Base-by-base conservation (phyloP, 2,888 invertebrate genomes). In the Salpingus planirostris region DNA sequence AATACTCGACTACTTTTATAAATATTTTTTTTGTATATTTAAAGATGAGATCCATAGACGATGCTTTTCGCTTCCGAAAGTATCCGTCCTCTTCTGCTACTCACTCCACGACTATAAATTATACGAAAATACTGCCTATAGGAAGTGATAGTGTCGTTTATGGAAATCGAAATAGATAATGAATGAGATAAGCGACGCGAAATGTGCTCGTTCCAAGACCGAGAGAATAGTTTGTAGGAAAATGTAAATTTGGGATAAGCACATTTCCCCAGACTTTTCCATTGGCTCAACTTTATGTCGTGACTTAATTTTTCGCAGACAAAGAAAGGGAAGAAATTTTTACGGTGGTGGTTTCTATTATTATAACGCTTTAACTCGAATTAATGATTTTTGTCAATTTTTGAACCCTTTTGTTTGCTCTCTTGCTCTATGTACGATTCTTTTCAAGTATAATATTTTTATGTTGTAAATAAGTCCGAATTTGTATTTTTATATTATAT, bases 181-280 rank as follows among this genome's bases (percentile, higher is more conserved):
- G n/a, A n/a, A n/a, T n/a, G n/a, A n/a, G n/a, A n/a, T n/a, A n/a
- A n/a, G n/a, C n/a, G n/a, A n/a, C n/a, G n/a, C n/a, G n/a, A n/a
- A n/a, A n/a, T n/a, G n/a, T n/a, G n/a, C n/a, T n/a, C n/a, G n/a
- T n/a, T n/a, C n/a, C n/a, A n/a, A n/a, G n/a, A n/a, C n/a, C n/a
- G n/a, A n/a, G n/a, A n/a, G n/a, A n/a, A n/a, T n/a, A n/a, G n/a
- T n/a, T n/a, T n/a, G n/a, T n/a, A n/a, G n/a, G n/a, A n/a, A n/a
- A n/a, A n/a, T n/a, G n/a, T n/a, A n/a, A n/a, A n/a, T n/a, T n/a
- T n/a, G n/a, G n/a, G n/a, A n/a, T n/a, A n/a, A n/a, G 43, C 32
- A 36, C 49, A 47, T 54, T 56, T 51, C 37, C 26, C 23, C 55
- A 55, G 60, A 60, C 64, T 64, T 64, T 64, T 64, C 62, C 64